These are phyloP conservation scores for Oxyruncus cristatus DNA, from an alignment of 2,113 vertebrate species.

Conservation along the genomic window DNA sequence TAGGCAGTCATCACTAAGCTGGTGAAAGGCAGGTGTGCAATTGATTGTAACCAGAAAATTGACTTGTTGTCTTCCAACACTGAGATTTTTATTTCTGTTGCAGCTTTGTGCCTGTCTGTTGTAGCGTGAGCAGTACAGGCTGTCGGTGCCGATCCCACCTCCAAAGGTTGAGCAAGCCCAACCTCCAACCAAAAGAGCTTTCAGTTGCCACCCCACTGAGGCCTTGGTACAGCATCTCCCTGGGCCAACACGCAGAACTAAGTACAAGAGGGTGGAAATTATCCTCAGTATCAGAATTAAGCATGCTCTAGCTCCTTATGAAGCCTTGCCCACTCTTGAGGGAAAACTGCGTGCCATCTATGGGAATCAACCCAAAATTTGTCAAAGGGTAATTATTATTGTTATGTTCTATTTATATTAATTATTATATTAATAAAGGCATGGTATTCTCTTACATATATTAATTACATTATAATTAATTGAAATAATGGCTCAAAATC, in stretches of 20 bases:
- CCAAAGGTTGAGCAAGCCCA: background rate
- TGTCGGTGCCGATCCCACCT: background rate
- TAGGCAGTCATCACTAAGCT: background rate
- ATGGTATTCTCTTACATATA: background rate
- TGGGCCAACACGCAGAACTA: background rate
- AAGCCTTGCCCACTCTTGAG: background rate
- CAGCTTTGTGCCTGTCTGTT: background rate
- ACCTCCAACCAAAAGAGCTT: background rate
- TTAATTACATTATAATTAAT: background rate
- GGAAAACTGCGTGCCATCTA: background rate
- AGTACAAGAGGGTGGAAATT: background rate
- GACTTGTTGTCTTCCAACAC: background rate
- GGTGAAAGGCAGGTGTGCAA: background rate
- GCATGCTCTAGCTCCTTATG: background rate
- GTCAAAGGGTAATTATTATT: background rate
- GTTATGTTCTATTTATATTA: background rate
- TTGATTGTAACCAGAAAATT: background rate
- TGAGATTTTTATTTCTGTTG: background rate
- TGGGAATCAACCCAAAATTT: background rate
- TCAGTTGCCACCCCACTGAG: accelerated
- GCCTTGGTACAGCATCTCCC: background rate
- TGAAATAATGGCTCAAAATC: too few relatives aligned
- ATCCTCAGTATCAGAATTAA: background rate
- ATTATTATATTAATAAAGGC: background rate
- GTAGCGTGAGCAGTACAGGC: background rate